Evolutionary conservation across 64 coral and sea anemone species (phyloP).

Genomic region (Stylophora pistillata): DNA sequence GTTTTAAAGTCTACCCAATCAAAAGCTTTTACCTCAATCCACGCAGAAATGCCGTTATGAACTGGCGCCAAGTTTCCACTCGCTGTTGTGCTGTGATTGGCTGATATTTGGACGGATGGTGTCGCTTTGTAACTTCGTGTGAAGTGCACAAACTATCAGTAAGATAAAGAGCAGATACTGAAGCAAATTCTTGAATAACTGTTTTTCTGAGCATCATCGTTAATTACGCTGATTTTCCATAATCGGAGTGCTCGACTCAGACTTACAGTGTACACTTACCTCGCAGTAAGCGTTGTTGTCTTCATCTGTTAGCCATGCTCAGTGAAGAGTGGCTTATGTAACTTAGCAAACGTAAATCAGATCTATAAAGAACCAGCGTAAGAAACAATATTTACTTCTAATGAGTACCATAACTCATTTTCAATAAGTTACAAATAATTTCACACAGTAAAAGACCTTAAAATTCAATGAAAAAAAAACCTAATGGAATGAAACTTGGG

Average conservation of each 20-base stretch:
- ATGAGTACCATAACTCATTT: neutral
- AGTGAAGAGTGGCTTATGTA: conserved; percentile 5
- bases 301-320: neutral
- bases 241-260: no score
- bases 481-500: no score
- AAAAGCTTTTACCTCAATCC: conserved; percentile 10
- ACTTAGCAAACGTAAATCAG: neutral
- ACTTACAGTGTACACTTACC: no score
- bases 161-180: neutral
- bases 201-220: neutral
- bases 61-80: neutral
- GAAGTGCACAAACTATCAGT: neutral
- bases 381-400: no score
- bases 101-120: neutral
- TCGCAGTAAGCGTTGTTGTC: neutral
- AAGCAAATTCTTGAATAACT: neutral
- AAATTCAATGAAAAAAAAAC: neutral
- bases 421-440: neutral
- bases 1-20: no score
- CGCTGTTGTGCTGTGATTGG: neutral
- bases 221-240: neutral
- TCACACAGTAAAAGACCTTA: neutral
- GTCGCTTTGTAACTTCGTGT: neutral
- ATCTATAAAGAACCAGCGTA: neutral
- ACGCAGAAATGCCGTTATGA: neutral